phyloP scores from a whole-genome alignment of 2,113 vertebrate species.

The Pelmatolapia mariae region DNA sequence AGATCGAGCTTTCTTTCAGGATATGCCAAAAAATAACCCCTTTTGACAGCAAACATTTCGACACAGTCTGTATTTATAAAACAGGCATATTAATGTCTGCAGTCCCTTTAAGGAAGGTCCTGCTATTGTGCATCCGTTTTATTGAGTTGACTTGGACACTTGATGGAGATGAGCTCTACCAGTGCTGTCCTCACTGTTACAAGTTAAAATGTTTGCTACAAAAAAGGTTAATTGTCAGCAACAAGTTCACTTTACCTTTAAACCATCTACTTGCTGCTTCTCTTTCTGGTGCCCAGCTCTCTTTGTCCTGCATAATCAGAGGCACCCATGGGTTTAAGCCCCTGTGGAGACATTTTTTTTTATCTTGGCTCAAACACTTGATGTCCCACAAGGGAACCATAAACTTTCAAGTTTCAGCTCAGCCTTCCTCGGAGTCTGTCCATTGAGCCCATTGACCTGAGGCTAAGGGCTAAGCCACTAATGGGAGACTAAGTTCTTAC shows the following conservation, averaged over 20 bases:
- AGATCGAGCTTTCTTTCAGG: not conserved
- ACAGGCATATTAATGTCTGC: not conserved
- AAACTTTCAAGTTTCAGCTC: conserved; percentile 36
- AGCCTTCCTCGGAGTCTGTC: not conserved
- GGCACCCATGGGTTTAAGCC: conserved; percentile 2
- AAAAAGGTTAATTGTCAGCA: not conserved
- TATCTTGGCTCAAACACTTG: conserved; percentile 5
- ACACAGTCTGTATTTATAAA: not conserved
- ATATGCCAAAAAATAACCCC: not conserved
- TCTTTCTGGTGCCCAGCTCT: not conserved
- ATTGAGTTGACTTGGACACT: not conserved
- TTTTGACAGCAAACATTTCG: not conserved
- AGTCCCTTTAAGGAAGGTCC: not conserved
- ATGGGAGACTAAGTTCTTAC: conserved; percentile 15
- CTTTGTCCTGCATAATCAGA: conserved; percentile 10
- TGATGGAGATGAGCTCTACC: not conserved
- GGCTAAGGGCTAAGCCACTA: conserved; percentile 20
- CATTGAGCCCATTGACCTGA: conserved; percentile 14
- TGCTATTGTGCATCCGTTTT: not conserved
- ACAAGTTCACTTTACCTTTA: conserved; percentile 2
- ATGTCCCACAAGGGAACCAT: conserved; percentile 31
- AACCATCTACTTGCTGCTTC: not conserved
- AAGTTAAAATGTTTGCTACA: not conserved
- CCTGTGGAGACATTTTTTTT: not conserved
- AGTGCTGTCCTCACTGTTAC: not conserved